These are phyloP conservation scores for Corythoichthys intestinalis DNA, from an alignment of 2,113 vertebrate species.

Conservation along the genomic window DNA sequence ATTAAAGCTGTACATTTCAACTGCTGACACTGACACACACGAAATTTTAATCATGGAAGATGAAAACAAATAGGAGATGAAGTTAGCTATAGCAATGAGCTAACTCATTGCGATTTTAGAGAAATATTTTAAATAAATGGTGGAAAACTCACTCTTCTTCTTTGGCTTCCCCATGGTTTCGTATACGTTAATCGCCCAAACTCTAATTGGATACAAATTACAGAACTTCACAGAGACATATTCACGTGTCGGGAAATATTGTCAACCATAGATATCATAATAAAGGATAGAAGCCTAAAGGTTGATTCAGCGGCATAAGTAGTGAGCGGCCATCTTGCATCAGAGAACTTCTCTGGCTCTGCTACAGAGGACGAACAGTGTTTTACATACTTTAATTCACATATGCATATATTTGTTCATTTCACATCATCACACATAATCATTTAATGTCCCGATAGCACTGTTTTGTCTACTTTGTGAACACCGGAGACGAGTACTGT, in stretches of 20 bases:
- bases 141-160: constrained; percentile 69
- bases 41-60: background rate
- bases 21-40: too few relatives aligned
- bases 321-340: too few relatives aligned
- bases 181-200: background rate
- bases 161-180: constrained; percentile 74
- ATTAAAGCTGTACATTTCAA: background rate
- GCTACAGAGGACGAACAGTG: too few relatives aligned
- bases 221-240: background rate
- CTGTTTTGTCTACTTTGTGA: too few relatives aligned
- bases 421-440: too few relatives aligned
- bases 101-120: background rate
- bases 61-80: background rate
- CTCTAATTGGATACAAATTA: background rate
- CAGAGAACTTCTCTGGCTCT: too few relatives aligned
- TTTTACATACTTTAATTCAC: too few relatives aligned
- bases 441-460: too few relatives aligned
- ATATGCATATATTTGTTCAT: too few relatives aligned
- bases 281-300: too few relatives aligned
- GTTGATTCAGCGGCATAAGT: too few relatives aligned
- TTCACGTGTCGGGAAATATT: background rate
- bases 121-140: constrained; percentile 2
- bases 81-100: constrained; percentile 52
- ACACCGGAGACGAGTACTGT: too few relatives aligned
- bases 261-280: constrained; percentile 43